phyloP scores from a whole-genome alignment of 2,888 invertebrate species.

The Fabriciana adippe region DNA sequence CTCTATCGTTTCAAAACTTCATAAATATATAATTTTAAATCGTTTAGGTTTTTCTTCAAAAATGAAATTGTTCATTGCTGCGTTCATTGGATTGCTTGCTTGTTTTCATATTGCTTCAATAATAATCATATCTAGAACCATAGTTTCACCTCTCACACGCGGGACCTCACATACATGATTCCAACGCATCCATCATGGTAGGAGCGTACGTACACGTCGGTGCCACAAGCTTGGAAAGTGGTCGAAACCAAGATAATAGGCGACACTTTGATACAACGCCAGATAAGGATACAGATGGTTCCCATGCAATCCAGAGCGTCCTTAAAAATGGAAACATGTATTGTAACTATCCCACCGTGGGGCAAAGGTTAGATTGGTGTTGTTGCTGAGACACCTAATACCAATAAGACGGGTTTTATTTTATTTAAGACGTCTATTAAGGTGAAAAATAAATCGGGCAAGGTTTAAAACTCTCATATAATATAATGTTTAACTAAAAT shows the following conservation, averaged over 20 bases:
- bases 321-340: slow-evolving; percentile 44
- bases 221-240: slow-evolving; percentile 75
- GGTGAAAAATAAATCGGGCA: no score
- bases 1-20: no score
- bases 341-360: slow-evolving; percentile 47
- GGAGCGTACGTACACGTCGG: slow-evolving; percentile 64
- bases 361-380: slow-evolving; percentile 60
- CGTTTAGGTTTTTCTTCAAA: not conserved
- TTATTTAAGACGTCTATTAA: no score
- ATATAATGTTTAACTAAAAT: no score
- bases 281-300: slow-evolving; percentile 73
- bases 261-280: slow-evolving; percentile 78
- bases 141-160: slow-evolving; percentile 36
- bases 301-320: slow-evolving; percentile 71
- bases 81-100: no score
- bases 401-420: no score
- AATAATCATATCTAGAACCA: slow-evolving; percentile 32
- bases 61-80: not conserved
- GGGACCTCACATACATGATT: slow-evolving; percentile 52
- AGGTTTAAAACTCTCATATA: no score
- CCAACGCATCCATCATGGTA: slow-evolving; percentile 78
- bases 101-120: slow-evolving; percentile 20
- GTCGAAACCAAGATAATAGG: slow-evolving; percentile 76
- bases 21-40: no score
- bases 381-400: slow-evolving; percentile 8